Base-by-base conservation (phyloP, 2,888 invertebrate species). In the Ommatoiulus sabulosus region DNA sequence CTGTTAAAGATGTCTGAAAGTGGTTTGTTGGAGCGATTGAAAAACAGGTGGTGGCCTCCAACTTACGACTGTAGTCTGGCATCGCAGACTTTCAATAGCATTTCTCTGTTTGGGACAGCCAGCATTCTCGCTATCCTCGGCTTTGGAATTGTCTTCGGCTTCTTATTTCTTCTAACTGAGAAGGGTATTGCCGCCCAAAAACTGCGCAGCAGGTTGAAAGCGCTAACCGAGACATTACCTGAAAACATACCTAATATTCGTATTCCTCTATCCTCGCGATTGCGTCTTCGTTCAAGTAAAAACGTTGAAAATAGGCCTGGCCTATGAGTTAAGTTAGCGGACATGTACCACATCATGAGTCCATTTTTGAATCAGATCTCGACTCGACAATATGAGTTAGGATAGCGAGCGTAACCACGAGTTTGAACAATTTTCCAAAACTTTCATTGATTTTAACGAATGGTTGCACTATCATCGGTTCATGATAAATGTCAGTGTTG, bases 11-110 rank as follows among this genome's bases (percentile, higher is more conserved):
- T 89, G 20, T 87, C 89, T 20, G 89, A 89, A 87, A 84, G 87
- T 24, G 89, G 89, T 17, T 52, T 89, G n/a, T 52, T 89, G 43
- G 87, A 44, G n/a, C 44, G 57, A 7, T 44, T 89, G 43, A 89
- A 87, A 24, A 87, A 87, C 35, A 44, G 87, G 43, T 89, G 89
- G 89, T 89, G 89, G 89, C 89, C 89, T 15, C 89, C 89, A 12
- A 87, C 87, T 1, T 84, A 84, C 72, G 89, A 89, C 44, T 89
- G 89, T 43, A 43, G 46, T 10, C 15, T 86, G 8, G 87, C 87
- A 15, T 20, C 46, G 4, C 63, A 84, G 24, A 48, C 46, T 5
- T 89, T 89, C 48, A 35, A 17, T 12, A 87, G 89, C 44, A 84
- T 89, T 46, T 89, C 89, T 1, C 44, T 89, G 52, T 89, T 87